Evolutionary conservation across 2,797 vertebrate species (phyloP).

Genomic region (Lates japonicus): DNA sequence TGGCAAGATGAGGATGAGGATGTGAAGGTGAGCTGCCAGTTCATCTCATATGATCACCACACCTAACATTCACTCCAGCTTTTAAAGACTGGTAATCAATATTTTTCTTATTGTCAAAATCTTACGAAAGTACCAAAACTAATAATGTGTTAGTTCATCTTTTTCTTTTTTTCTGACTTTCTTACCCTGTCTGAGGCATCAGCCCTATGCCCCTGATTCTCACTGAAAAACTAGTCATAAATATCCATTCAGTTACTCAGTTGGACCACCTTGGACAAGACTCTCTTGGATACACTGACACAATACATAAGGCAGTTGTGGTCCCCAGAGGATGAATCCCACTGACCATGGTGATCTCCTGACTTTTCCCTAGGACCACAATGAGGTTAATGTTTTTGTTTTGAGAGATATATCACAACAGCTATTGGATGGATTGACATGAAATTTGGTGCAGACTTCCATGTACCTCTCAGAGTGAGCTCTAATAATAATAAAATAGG

Average conservation of each 20-base stretch:
- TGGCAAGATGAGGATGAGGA: not conserved
- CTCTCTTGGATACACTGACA: too few relatives aligned
- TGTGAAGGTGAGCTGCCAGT: not conserved
- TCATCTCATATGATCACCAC: not conserved
- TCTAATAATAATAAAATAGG: not conserved
- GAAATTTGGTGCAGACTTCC: not conserved
- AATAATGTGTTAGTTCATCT: not conserved
- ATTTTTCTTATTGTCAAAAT: not conserved
- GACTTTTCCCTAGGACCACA: too few relatives aligned
- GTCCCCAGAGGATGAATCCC: too few relatives aligned
- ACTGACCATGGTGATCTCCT: too few relatives aligned
- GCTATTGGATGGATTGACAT: not conserved
- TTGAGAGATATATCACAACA: not conserved
- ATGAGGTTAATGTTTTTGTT: too few relatives aligned
- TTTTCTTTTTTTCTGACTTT: not conserved
- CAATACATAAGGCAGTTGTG: too few relatives aligned
- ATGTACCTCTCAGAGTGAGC: not conserved
- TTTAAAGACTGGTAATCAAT: not conserved
- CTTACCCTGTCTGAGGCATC: not conserved
- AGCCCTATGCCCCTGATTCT: not conserved
- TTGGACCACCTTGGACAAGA: too few relatives aligned
- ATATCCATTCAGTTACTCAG: not conserved
- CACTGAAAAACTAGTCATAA: not conserved
- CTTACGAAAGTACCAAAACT: not conserved
- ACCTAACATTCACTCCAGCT: not conserved